phyloP scores from a whole-genome alignment of 1,140 invertebrate species.

The Drosophila albomicans region DNA sequence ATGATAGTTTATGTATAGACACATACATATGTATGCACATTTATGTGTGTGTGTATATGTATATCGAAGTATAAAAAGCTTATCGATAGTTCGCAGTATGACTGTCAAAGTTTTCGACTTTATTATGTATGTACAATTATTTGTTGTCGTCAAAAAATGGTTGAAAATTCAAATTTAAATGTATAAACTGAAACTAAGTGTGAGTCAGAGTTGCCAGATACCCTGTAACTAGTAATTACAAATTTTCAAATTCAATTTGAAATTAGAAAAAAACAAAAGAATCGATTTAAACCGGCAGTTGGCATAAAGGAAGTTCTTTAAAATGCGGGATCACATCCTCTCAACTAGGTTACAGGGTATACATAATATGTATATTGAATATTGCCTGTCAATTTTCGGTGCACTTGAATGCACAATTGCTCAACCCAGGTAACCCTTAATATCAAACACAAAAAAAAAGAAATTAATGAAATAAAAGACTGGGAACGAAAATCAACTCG shows the following conservation, averaged over 20 bases:
- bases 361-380: not conserved
- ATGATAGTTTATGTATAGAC: constrained; percentile 21
- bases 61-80: constrained; percentile 39
- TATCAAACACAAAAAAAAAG: not conserved
- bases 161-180: not conserved
- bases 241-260: not conserved
- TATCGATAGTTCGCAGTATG: constrained; percentile 29
- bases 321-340: not conserved
- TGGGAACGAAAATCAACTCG: not conserved
- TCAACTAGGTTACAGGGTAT: constrained; percentile 4
- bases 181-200: not conserved
- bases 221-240: not conserved
- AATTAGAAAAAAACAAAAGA: not conserved
- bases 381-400: not conserved
- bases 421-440: not conserved
- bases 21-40: not conserved
- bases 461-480: too few species aligned
- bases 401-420: constrained; percentile 7
- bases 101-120: constrained; percentile 8
- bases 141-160: not conserved
- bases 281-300: too few species aligned
- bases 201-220: not conserved
- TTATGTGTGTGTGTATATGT: not conserved
- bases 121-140: constrained; percentile 25
- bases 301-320: too few species aligned